Evolutionary conservation across 1,140 invertebrate genomes (phyloP), one percentile per base, ranked within the genome.

Genomic region (Drosophila pallidifrons): DNA sequence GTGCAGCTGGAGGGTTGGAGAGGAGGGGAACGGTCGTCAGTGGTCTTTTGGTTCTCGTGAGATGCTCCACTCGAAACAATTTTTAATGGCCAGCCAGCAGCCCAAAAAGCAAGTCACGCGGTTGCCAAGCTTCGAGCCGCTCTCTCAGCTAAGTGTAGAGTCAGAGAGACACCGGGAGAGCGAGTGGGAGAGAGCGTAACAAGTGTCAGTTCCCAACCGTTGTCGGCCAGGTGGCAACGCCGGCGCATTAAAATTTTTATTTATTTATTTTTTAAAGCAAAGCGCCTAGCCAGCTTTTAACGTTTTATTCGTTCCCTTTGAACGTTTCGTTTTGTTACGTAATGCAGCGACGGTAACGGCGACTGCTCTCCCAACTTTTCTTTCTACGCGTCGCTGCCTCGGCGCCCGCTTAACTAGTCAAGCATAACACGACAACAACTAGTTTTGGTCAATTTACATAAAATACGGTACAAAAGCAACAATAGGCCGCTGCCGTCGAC

Each of bases 371-470:
- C 32, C 35, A 38, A 55, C 38, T 54, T 51, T 79, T 74, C 63
- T 77, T 79, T 74, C 63, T 77, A 82, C 65, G 82, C 82, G 51
- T 64, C 59, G 63, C 32, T 77, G 70, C 55, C 47, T 58, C 30
- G 59, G 68, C 74, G 58, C 68, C 64, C 69, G 83, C 82, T 82
- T 75, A 87, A 88, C 83, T 87, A 87, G 79, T 88, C 77, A 87
- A 77, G 72, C 83, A 71, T 80, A 71, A 76, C 35, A 38, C 81
- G 47, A 51, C 49, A 70, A 43, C 77, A 86, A 81, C 75, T 73
- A 69, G 75, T 87, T 86, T 85, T 73, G 72, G 65, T 82, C 79
- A 86, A 82, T 87, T 87, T 82, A 82, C 82, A 88, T 87, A 76
- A 87, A 86, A 83, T 82, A 86, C 83, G 60, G 64, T 73, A 72